These are phyloP conservation scores for Phrixothrix hirtus DNA, from an alignment of 2,888 invertebrate species.

Conservation along the genomic window DNA sequence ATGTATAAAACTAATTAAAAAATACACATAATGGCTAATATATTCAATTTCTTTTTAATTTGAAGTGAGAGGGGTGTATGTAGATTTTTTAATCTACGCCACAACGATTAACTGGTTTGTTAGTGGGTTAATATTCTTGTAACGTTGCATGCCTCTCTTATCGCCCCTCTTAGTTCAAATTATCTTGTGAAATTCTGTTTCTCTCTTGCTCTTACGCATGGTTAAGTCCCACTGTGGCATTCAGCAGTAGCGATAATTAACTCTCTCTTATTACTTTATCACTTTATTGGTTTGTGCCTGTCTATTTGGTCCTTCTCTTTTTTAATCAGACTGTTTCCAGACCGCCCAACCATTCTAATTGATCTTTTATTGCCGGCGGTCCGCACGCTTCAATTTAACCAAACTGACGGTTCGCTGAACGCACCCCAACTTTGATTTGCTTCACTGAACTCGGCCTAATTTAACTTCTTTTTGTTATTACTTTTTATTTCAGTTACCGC, in stretches of 20 bases:
- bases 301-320: conserved; percentile 55
- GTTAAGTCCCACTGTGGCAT: conserved; percentile 6
- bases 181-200: conserved; percentile 12
- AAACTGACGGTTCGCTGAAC: conserved; percentile 50
- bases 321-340: conserved; percentile 56
- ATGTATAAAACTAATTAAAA: too few species aligned
- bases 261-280: conserved; percentile 51
- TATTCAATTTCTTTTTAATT: not conserved
- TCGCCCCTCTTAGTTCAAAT: conserved; percentile 20
- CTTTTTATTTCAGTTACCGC: conserved; percentile 29
- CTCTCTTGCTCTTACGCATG: conserved; percentile 21
- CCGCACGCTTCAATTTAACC: conserved; percentile 53
- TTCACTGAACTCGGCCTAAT: conserved; percentile 39
- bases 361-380: conserved; percentile 55
- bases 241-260: conserved; percentile 50
- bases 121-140: conserved; percentile 23
- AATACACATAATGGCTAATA: not conserved
- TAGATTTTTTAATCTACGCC: conserved; percentile 14
- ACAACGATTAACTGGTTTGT: conserved; percentile 27
- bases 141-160: conserved; percentile 20
- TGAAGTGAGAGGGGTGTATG: not conserved
- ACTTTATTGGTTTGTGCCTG: conserved; percentile 57
- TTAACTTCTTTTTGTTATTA: conserved; percentile 46
- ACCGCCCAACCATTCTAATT: conserved; percentile 56
- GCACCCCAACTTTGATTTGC: conserved; percentile 34